Evolutionary conservation across 1,140 invertebrate species (phyloP).

Genomic region (Drosophila tani): DNA sequence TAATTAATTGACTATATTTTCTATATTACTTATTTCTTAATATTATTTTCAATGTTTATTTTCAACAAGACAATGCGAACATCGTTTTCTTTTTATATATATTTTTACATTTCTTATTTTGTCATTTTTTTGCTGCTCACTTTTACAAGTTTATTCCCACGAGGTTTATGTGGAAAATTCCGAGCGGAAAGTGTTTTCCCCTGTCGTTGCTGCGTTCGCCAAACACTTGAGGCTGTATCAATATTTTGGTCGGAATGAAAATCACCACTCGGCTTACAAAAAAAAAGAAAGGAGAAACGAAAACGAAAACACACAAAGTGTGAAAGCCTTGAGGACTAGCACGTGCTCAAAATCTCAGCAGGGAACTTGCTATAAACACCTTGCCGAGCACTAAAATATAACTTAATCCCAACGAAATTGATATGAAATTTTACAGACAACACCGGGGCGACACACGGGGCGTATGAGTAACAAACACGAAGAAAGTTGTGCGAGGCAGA

Average conservation of each 20-base stretch:
- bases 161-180: constrained; percentile 1
- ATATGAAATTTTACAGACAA: constrained; percentile 74
- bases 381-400: constrained; percentile 78
- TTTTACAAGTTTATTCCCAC: constrained; percentile 4
- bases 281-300: constrained; percentile 20
- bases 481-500: constrained; percentile 19
- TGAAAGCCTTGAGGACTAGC: constrained; percentile 72
- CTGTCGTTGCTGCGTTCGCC: constrained; percentile 4
- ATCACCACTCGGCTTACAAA: constrained; percentile 39
- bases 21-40: too few species aligned
- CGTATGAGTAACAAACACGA: constrained; percentile 51
- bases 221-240: constrained; percentile 61
- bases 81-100: background rate
- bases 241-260: constrained; percentile 59
- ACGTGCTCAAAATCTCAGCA: constrained; percentile 77
- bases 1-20: too few species aligned
- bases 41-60: too few species aligned
- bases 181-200: constrained; percentile 17
- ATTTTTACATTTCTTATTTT: background rate
- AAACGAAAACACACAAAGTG: constrained; percentile 52
- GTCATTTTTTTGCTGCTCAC: background rate
- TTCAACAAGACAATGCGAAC: background rate
- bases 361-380: constrained; percentile 67
- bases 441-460: constrained; percentile 31
- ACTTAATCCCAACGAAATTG: constrained; percentile 79